Percentiles rank a stretch among this genome's conserved stretches.
Evolutionary conservation across 1,140 invertebrate genomes (phyloP).

Genomic region (Heliothis subflexa): DNA sequence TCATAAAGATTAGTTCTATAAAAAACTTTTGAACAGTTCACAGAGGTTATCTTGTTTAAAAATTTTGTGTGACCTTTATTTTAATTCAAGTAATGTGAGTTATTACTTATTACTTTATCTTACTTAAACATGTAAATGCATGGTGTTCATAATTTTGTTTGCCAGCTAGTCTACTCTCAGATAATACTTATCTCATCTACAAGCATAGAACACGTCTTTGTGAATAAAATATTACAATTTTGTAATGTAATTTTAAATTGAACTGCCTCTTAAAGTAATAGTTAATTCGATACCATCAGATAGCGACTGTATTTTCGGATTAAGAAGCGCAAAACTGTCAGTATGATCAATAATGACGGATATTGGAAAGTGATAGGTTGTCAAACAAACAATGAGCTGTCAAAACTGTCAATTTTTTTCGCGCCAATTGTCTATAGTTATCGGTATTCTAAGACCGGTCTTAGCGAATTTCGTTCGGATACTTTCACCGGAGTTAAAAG

Average conservation of each 20-base stretch:
- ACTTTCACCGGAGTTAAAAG: slow-evolving; percentile 60
- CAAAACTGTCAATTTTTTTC: slow-evolving; percentile 51
- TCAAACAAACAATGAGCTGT: slow-evolving; percentile 55
- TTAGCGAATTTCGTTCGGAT: slow-evolving; percentile 49
- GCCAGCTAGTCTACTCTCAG: no score
- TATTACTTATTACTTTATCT: slow-evolving; percentile 24
- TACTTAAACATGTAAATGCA: not conserved
- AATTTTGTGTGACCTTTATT: slow-evolving; percentile 10
- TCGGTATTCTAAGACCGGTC: slow-evolving; percentile 53
- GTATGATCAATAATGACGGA: slow-evolving; percentile 25
- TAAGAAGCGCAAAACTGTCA: slow-evolving; percentile 10
- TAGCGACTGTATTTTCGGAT: slow-evolving; percentile 17
- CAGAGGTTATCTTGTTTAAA: slow-evolving; percentile 47
- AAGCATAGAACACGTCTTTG: slow-evolving; percentile 43
- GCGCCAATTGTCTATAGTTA: slow-evolving; percentile 31
- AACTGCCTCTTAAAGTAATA: slow-evolving; percentile 47
- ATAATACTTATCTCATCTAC: no score
- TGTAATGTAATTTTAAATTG: slow-evolving; percentile 42
- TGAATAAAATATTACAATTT: slow-evolving; percentile 40
- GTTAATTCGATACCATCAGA: slow-evolving; percentile 43
- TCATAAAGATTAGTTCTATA: slow-evolving; percentile 59
- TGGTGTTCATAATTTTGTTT: no score
- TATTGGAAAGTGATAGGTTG: slow-evolving; percentile 61
- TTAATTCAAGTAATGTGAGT: slow-evolving; percentile 7
- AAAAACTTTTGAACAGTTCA: slow-evolving; percentile 54